Percentiles rank a stretch among this genome's conserved stretches.
phyloP scores from a whole-genome alignment of 2,113 vertebrate species.

The Montifringilla adamsi region DNA sequence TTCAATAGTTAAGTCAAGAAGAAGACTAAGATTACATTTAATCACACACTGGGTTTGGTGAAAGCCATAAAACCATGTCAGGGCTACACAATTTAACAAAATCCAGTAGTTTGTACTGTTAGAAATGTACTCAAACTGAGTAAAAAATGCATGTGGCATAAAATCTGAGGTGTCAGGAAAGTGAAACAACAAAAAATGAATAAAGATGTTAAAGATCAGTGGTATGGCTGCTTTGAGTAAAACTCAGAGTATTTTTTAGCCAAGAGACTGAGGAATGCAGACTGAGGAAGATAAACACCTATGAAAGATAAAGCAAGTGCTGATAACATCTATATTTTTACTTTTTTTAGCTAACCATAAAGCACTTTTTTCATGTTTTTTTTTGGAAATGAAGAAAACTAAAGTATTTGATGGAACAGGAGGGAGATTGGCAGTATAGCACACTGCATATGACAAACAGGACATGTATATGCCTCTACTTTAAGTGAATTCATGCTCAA shows the following conservation, averaged over 20 bases:
- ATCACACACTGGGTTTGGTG: neutral
- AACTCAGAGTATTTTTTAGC: neutral
- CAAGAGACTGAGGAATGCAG: neutral
- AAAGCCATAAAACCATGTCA: neutral
- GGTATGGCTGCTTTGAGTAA: neutral
- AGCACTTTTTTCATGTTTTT: neutral
- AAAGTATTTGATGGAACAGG: neutral
- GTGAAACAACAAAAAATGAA: neutral
- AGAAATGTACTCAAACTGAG: neutral
- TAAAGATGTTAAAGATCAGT: neutral
- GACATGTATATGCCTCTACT: too few relatives aligned
- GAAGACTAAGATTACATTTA: neutral
- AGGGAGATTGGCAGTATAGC: neutral
- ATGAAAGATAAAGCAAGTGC: neutral
- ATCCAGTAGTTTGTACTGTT: neutral
- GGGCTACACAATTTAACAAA: neutral
- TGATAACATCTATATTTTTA: neutral
- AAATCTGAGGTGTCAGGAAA: conserved; percentile 6
- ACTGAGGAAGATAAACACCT: neutral
- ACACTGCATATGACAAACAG: neutral
- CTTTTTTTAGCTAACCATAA: neutral
- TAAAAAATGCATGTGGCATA: neutral
- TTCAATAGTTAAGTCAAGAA: conserved; percentile 9
- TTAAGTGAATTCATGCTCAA: neutral
- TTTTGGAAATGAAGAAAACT: neutral